Evolutionary conservation across 1,140 invertebrate species (phyloP), one percentile per base, ranked within the genome.

Genomic region (Cheumatopsyche charites): DNA sequence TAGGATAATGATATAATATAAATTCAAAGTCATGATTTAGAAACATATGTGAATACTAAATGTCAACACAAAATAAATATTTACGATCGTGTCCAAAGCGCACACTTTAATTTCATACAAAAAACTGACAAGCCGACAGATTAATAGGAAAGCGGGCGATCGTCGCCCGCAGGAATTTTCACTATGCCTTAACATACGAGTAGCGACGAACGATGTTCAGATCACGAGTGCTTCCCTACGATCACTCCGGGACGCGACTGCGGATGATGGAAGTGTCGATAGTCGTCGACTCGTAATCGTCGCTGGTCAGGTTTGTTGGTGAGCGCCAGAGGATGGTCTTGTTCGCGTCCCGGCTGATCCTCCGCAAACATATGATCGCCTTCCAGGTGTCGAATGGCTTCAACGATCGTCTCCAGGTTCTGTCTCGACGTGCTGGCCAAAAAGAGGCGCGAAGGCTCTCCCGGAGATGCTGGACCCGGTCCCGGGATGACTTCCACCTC

Each of bases 321-420:
- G 29, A 94, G 80, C 4, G 92, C 92, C 5, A 93, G 81, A 0
- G 92, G 92, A 2, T 87, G 88, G 72, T 93, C 91, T 68, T 82
- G 80, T 62, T 86, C 66, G 21, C 36, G 66, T 26, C 45, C 66
- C 13, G 66, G 85, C 3, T 87, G 84, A 77, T 91, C 91, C 77
- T 94, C 92, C 73, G 88, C 87, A 80, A 96, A 95, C 76, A 96
- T 82, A 80, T 96, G 93, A 80, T 97, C 94, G 6, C 97, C 96
- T 81, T 99, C 97, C 68, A 99, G 84, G 78, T 97, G 96, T 42
- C 96, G 88, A 76, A 98, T 98, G 23, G 97, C 97, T 80, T 99
- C 96, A 7, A 98, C 95, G 72, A 99, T 98, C 0, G 97, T 98
- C 80, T 98, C 95, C 71, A 99, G 85, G 81, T 98, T 98, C 79